These are phyloP conservation scores for Lottia scabra DNA, from an alignment of 2,888 invertebrate genomes.

Conservation along the genomic window DNA sequence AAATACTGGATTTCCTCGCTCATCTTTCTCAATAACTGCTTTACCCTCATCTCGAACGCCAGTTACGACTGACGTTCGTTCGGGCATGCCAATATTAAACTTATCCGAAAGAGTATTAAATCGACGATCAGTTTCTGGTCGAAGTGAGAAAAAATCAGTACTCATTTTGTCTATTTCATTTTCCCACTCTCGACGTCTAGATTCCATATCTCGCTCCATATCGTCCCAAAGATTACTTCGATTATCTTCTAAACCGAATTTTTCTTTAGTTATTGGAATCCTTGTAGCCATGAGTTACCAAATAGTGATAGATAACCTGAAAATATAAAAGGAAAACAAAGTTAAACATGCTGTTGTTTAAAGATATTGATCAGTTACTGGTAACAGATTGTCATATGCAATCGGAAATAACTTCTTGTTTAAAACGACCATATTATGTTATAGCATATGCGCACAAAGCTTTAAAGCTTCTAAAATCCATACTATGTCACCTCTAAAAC, in stretches of 20 bases:
- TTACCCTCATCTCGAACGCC: slow-evolving; percentile 42
- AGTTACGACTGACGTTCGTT: background rate
- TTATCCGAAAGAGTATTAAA: slow-evolving; percentile 45
- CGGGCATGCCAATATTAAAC: slow-evolving; percentile 38
- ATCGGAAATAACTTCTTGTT: too few species aligned
- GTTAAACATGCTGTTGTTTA: too few species aligned
- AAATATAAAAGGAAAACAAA: slow-evolving; percentile 10
- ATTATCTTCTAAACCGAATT: slow-evolving; percentile 62
- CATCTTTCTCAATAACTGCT: slow-evolving; percentile 49
- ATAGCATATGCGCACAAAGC: too few species aligned
- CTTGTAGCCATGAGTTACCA: slow-evolving; percentile 51
- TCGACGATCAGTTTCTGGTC: slow-evolving; percentile 46
- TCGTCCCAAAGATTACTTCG: slow-evolving; percentile 63
- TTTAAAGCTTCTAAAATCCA: too few species aligned
- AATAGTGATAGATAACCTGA: slow-evolving; percentile 23
- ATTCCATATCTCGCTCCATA: slow-evolving; percentile 63
- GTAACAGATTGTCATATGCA: too few species aligned
- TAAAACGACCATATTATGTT: too few species aligned
- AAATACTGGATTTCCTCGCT: slow-evolving; percentile 50
- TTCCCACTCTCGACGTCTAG: slow-evolving; percentile 63
- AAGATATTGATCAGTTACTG: too few species aligned
- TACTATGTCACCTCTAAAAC: too few species aligned
- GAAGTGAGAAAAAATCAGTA: slow-evolving; percentile 65
- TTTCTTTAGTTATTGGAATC: slow-evolving; percentile 65
- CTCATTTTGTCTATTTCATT: slow-evolving; percentile 64